Percentiles rank a stretch among this genome's conserved stretches.
phyloP scores from a whole-genome alignment of 2,888 invertebrate genomes.

The Globia sparganii region DNA sequence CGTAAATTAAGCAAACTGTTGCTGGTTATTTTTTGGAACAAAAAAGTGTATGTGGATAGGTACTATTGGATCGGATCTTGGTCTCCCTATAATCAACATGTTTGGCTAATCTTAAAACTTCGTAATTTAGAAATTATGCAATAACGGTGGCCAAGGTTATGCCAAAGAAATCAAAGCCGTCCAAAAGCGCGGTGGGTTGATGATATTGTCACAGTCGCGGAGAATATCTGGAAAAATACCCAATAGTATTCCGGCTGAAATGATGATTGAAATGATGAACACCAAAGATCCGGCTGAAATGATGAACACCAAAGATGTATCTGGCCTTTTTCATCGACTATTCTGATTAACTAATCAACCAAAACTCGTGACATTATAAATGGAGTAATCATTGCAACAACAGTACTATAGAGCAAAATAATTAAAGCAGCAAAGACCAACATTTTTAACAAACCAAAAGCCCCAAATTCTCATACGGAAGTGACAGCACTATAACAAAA shows the following conservation, averaged over 20 bases:
- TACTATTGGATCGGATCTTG: background rate
- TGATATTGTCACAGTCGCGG: too few relatives aligned
- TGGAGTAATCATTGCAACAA: background rate
- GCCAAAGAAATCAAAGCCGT: too few relatives aligned
- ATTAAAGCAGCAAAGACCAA: background rate
- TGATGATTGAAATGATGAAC: background rate
- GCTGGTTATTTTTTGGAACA: background rate
- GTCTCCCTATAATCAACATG: background rate
- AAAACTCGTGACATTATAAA: too few relatives aligned
- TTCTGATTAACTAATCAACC: background rate
- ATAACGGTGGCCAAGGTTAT: too few relatives aligned
- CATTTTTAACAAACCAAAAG: slow-evolving; percentile 8
- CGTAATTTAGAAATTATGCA: background rate
- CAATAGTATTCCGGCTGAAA: background rate
- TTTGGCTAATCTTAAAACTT: background rate
- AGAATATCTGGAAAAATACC: too few relatives aligned
- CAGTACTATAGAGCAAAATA: background rate
- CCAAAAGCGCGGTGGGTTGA: too few relatives aligned
- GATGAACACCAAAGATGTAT: background rate
- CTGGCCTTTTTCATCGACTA: too few relatives aligned
- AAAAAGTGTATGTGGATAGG: background rate
- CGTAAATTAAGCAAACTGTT: background rate
- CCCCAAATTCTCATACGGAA: slow-evolving; percentile 52
- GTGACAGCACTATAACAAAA: slow-evolving; percentile 53
- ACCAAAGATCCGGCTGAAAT: too few relatives aligned